A percentile compares a stretch with the other conserved stretches of the same genome.
Conservation (phyloP, 2,113 vertebrate species). For the Tetrax tetrax region DNA sequence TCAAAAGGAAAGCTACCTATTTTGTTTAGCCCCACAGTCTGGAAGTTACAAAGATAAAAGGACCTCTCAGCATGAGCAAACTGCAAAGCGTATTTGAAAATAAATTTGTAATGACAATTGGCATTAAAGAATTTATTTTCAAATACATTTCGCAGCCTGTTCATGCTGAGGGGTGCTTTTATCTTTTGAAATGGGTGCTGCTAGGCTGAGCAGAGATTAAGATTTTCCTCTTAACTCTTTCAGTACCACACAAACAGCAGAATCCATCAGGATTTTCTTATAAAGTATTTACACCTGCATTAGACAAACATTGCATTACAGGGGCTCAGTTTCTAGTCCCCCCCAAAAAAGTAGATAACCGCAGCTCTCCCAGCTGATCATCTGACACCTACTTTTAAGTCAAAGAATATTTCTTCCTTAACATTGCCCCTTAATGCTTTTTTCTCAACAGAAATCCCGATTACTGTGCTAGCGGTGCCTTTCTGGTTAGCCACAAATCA, state of each 20-base stretch:
- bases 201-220: background rate
- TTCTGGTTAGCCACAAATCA: background rate
- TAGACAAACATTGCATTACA: background rate
- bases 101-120: slow-evolving; percentile 34
- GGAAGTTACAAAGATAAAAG: slow-evolving; percentile 45
- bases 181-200: slow-evolving; percentile 29
- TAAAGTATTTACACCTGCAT: background rate
- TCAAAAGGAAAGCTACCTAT: slow-evolving; percentile 40
- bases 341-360: background rate
- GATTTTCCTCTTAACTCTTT: slow-evolving; percentile 47
- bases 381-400: background rate
- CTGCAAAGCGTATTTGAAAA: slow-evolving; percentile 29
- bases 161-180: slow-evolving; percentile 16
- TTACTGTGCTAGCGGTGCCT: background rate
- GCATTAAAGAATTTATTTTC: slow-evolving; percentile 45
- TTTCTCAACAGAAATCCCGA: background rate
- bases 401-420: background rate
- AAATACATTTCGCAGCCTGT: slow-evolving; percentile 14
- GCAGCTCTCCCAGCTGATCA: background rate
- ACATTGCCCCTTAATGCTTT: background rate
- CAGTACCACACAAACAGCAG: background rate
- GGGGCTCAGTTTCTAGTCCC: background rate
- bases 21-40: background rate
- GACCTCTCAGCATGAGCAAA: slow-evolving; percentile 14
- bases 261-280: background rate